Base-by-base conservation (phyloP, 2,888 invertebrate genomes). In the Micoletzkya japonica region DNA sequence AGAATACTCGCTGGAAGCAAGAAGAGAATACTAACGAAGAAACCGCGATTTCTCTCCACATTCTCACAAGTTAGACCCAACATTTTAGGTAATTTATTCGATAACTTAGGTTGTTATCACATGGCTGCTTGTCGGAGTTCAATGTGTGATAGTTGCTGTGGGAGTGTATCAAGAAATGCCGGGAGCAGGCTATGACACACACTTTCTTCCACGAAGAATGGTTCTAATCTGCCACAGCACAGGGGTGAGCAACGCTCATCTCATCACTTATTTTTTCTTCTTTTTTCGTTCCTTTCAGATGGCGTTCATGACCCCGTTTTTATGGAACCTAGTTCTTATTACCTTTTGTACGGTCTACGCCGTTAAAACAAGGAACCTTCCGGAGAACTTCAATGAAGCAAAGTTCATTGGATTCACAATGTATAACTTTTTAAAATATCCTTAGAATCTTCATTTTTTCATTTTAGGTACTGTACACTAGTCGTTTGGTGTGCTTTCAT, bases 1-100 rank as follows among this genome's bases (percentile, higher is more conserved):
- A 89, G 97, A 60, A 97, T 97, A 86, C 93, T 97, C 88, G 94
- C 95, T 86, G 95, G 95, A n/a, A 93, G 94, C 84, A 95, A 94
- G 86, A 92, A 92, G 83, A 92, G 94, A 30, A 95, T 96, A 6
- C 93, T 91, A 58, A 91, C 90, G 0, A 89, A 94, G 87, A 89
- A 95, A 74, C 95, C 95, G 0, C 91, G 92, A 61, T 94, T 95
- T 86, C 95, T 96, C 84, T 93, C 93, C 1, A 93, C 93, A 0
- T 90, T 91, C 83, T 94, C 94, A 0, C 94, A 95, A 87, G 83
- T 74, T 64, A 20, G 20, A 30, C 24, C 34, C 50, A 28, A 2
- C 17, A 52, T 52, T n/a, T n/a, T 52, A 52, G 6, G 24, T 52
- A 52, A n/a, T 20, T 52, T 20, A 4, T 1, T 59, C 28, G 14